Evolutionary conservation across 2,797 vertebrate genomes (phyloP).

Genomic region (Muscicapa comitata): DNA sequence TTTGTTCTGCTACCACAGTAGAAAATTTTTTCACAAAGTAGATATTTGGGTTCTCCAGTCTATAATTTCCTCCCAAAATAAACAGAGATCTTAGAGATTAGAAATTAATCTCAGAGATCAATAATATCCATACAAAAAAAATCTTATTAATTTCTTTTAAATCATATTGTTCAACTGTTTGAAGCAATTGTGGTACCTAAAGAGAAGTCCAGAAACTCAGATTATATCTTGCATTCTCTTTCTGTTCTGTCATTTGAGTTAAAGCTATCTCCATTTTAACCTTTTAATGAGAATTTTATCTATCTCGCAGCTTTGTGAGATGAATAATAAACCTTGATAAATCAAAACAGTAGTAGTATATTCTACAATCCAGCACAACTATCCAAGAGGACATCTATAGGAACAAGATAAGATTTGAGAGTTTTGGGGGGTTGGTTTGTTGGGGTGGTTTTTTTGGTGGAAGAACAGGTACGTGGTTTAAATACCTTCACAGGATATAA

Average conservation of each 20-base stretch:
- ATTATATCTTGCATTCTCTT: neutral
- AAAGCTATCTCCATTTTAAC: neutral
- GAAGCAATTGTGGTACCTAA: neutral
- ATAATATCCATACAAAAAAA: neutral
- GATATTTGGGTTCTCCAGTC: neutral
- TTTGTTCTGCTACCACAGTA: neutral
- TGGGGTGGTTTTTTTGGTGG: neutral
- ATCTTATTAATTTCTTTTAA: neutral
- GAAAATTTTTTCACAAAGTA: neutral
- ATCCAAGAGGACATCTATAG: neutral
- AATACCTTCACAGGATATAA: neutral
- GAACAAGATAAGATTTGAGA: neutral
- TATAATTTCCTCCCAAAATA: neutral
- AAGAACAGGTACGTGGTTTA: neutral
- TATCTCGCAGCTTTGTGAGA: neutral
- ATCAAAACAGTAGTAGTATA: neutral
- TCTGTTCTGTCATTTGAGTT: neutral
- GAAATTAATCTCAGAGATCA: neutral
- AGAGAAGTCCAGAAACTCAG: neutral
- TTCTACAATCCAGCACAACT: neutral
- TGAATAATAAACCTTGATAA: neutral
- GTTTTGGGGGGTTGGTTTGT: accelerated
- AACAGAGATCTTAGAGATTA: neutral
- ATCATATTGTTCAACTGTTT: neutral
- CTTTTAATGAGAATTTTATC: neutral